Conservation (phyloP, 92 coral and sea anemone genomes). For the Parazoanthus swiftii region DNA sequence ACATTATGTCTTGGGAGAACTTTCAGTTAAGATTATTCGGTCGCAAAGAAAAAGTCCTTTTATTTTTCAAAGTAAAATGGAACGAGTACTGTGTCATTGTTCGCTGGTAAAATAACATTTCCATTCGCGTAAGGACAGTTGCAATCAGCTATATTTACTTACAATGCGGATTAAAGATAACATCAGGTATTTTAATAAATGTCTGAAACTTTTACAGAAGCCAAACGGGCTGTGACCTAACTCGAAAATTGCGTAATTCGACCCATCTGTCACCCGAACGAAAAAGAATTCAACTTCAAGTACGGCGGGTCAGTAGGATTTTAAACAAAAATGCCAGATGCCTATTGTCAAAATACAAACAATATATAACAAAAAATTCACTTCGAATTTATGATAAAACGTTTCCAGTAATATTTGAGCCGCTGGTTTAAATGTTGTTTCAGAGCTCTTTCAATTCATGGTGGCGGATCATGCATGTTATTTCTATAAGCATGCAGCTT, state of each 20-base stretch:
- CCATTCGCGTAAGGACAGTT: neutral
- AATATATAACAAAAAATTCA: too few species aligned
- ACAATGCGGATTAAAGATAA: neutral
- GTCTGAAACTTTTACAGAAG: neutral
- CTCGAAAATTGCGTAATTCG: neutral
- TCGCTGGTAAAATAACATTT: too few species aligned
- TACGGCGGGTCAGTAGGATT: neutral
- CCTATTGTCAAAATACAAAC: neutral
- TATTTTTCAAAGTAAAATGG: neutral
- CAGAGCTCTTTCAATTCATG: neutral
- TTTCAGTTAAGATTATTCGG: neutral
- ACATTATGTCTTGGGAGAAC: neutral
- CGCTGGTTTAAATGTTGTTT: neutral
- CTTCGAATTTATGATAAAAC: too few species aligned
- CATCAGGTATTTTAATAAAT: too few species aligned
- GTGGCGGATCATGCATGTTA: neutral
- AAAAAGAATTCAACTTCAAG: neutral
- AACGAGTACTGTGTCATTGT: neutral
- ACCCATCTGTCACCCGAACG: neutral
- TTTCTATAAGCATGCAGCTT: neutral
- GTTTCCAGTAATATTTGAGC: too few species aligned
- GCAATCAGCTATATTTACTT: neutral
- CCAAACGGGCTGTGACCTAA: neutral
- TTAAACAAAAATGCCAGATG: neutral
- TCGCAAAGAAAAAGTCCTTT: too few species aligned